A percentile compares a stretch with the other conserved stretches of the same genome.
phyloP scores from a whole-genome alignment of 2,113 vertebrate genomes.

The Bucco capensis region DNA sequence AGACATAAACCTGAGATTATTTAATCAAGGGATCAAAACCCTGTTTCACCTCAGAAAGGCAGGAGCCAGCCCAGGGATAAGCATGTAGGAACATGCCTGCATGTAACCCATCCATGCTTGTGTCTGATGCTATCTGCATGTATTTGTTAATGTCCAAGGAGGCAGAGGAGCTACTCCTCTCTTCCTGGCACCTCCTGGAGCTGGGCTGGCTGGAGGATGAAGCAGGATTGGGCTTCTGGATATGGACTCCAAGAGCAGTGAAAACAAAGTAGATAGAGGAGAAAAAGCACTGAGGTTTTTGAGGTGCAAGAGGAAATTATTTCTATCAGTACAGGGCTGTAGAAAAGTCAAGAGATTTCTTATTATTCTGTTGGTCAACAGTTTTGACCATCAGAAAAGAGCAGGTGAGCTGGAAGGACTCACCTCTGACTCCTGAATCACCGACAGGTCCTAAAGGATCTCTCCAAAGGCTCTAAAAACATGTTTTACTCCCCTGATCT shows the following conservation, averaged over 20 bases:
- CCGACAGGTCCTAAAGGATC: not conserved
- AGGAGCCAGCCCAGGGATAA: not conserved
- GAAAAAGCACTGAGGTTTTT: not conserved
- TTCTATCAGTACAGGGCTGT: fast-evolving
- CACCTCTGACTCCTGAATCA: not conserved
- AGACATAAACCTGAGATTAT: not conserved
- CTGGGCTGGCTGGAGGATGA: not conserved
- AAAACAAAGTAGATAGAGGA: not conserved
- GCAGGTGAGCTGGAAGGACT: not conserved
- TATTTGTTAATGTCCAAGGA: not conserved
- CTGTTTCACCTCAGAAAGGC: not conserved
- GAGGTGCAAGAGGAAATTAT: not conserved
- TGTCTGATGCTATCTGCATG: not conserved
- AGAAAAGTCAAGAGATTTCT: not conserved
- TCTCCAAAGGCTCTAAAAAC: not conserved
- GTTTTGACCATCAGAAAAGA: not conserved
- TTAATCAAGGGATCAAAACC: not conserved
- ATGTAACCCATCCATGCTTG: not conserved
- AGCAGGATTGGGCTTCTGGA: not conserved
- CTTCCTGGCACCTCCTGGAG: not conserved
- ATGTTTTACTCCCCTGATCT: fast-evolving
- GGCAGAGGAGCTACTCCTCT: not conserved
- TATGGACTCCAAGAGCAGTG: not conserved
- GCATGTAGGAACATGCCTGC: fast-evolving
- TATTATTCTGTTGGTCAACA: not conserved